phyloP scores from a whole-genome alignment of 2,113 vertebrate genomes.

The Bufo gargarizans region DNA sequence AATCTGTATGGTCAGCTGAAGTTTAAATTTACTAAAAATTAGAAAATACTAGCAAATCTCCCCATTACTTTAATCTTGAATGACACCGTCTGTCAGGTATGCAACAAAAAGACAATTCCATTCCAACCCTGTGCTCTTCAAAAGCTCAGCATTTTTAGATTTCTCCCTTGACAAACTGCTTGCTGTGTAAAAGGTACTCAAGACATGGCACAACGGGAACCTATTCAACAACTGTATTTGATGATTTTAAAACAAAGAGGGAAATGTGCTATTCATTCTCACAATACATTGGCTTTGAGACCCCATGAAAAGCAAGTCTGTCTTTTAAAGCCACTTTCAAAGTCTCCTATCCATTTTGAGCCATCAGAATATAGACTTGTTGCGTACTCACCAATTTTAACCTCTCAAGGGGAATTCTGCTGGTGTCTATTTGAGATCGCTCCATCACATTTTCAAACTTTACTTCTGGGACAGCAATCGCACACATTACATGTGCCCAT shows the following conservation, averaged over 20 bases:
- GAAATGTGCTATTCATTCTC: conserved; percentile 35
- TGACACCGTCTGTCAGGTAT: neutral
- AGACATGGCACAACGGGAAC: conserved; percentile 1
- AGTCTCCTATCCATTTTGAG: neutral
- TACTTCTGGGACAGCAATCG: conserved; percentile 91
- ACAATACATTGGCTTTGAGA: conserved; percentile 59
- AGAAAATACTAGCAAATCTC: too few species aligned
- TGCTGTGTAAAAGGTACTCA: conserved; percentile 10
- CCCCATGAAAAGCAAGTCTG: conserved; percentile 56
- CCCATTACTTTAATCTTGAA: neutral
- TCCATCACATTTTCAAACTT: conserved; percentile 87
- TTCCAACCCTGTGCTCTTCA: neutral
- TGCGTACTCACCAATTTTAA: conserved; percentile 88
- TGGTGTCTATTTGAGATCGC: conserved; percentile 89
- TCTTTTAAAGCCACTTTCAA: conserved; percentile 50
- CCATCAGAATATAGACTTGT: neutral
- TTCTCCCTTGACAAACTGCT: conserved; percentile 7
- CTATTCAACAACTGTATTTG: conserved; percentile 13
- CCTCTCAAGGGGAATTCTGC: conserved; percentile 89
- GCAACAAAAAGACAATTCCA: neutral
- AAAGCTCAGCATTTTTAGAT: neutral
- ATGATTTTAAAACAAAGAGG: conserved; percentile 13
- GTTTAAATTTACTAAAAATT: too few species aligned
- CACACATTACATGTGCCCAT: conserved; percentile 96
- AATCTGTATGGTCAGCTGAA: too few species aligned